Base-by-base conservation (phyloP, 2,888 invertebrate species). In the Macroteleia sp. region DNA sequence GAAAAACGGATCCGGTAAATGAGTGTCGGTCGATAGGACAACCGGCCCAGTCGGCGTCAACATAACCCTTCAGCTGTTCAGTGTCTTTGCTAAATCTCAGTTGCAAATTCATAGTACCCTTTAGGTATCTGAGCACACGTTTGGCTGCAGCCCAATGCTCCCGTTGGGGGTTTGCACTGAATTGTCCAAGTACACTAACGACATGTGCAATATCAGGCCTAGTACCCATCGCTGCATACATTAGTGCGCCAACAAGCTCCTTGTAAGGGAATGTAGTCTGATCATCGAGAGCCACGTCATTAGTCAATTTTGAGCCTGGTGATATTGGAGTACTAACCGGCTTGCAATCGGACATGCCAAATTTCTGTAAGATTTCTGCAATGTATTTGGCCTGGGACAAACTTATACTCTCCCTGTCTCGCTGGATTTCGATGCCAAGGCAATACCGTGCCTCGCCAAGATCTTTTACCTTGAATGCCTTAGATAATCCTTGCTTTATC, bases 381-480 rank as follows among this genome's bases (percentile, higher is more conserved):
- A 75, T 78, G 34, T 62, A 56, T n/a, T 28, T 52, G 20, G 25
- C 9, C 34, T 80, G 67, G 22, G 39, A 41, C 10, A 42, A 42
- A 14, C 2, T 14, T 3, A n/a, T n/a, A 14, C 46, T 12, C 22
- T 42, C 41, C 19, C 6, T 25, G 2, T n/a, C 14, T 22, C 25
- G 9, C 1, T 10, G 1, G 1, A 84, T 80, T 64, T 85, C 81
- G 0, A 85, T 80, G 25, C 82, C 83, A n/a, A 85, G 52, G 56
- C 81, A 84, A 59, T 80, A 66, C 6, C 36, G 48, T 4, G 66
- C 76, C 41, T 66, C 54, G 12, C 82, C 84, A 1, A 83, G 59
- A 39, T 83, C 79, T 50, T 81, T 81, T 14, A 80, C 57, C 19
- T 66, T 50, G 36, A 83, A 83, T 9, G 25, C 41, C 46, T 71